A percentile compares a stretch with the other conserved stretches of the same genome.
Evolutionary conservation across 2,797 vertebrate genomes (phyloP).

Genomic region (Alectoris magna): DNA sequence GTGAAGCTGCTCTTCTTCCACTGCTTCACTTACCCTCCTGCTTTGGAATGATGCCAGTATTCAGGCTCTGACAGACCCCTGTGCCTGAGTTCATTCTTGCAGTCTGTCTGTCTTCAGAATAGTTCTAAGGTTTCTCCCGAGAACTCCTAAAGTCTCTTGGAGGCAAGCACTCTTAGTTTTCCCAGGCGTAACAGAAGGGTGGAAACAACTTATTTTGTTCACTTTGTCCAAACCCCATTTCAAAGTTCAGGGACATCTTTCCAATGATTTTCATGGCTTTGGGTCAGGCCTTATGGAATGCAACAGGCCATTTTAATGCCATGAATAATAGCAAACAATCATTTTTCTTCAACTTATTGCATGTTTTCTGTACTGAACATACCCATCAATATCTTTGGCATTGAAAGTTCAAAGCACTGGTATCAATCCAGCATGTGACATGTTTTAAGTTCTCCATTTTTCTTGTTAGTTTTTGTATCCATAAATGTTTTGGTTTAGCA

Average conservation of each 20-base stretch:
- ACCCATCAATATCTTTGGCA: slow-evolving; percentile 8
- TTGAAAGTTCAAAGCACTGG: not conserved
- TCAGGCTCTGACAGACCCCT: not conserved
- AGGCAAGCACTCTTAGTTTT: not conserved
- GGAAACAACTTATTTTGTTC: not conserved
- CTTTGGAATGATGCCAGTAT: slow-evolving; percentile 19
- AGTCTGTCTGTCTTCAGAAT: not conserved
- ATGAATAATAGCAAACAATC: not conserved
- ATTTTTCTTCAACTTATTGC: slow-evolving; percentile 18
- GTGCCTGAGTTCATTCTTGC: not conserved
- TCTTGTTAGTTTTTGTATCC: slow-evolving; percentile 58
- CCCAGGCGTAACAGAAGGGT: not conserved
- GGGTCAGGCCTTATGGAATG: not conserved
- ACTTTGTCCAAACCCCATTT: not conserved
- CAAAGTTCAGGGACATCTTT: slow-evolving; percentile 5
- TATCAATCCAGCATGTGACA: slow-evolving; percentile 22
- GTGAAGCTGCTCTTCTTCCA: not conserved
- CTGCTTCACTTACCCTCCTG: slow-evolving; percentile 8
- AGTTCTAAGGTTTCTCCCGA: not conserved
- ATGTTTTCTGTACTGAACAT: slow-evolving; percentile 15
- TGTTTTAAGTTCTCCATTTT: slow-evolving; percentile 58
- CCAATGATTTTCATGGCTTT: slow-evolving; percentile 11
- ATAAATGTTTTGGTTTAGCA: slow-evolving; percentile 75
- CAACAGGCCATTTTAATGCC: not conserved
- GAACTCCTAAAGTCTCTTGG: not conserved